Conservation (phyloP, 2,797 vertebrate species). For the Arnoldichthys spilopterus region DNA sequence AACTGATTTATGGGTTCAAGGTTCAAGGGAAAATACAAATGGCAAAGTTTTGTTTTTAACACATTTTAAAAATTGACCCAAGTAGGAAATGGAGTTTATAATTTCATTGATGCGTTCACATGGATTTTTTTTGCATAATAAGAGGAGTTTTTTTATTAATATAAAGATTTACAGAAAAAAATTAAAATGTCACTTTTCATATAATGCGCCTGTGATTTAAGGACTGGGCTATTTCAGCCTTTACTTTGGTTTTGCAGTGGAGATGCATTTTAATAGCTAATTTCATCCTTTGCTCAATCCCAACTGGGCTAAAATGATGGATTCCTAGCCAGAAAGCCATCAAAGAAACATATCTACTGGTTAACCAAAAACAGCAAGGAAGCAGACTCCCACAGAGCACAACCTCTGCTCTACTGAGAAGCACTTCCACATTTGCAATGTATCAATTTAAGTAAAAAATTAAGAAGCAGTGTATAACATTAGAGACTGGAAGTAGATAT, state of each 20-base stretch:
- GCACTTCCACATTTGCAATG: constrained; percentile 15
- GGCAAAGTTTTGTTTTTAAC: too few species aligned
- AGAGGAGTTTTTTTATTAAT: too few species aligned
- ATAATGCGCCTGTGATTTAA: constrained; percentile 39
- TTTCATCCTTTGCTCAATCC: constrained; percentile 63
- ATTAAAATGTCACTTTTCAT: background rate
- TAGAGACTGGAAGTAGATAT: background rate
- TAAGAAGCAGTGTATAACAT: constrained; percentile 17
- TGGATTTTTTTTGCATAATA: too few species aligned
- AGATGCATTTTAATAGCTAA: constrained; percentile 66
- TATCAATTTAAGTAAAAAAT: constrained; percentile 24
- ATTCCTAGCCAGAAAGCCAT: constrained; percentile 64
- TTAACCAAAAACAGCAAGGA: constrained; percentile 37
- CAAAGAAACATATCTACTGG: constrained; percentile 58
- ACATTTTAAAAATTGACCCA: too few species aligned
- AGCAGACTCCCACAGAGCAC: constrained; percentile 13
- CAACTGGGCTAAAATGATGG: constrained; percentile 66
- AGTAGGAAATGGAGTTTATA: too few species aligned
- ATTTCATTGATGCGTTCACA: background rate
- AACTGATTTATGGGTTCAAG: too few species aligned
- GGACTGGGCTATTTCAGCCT: constrained; percentile 31
- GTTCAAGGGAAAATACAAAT: too few species aligned
- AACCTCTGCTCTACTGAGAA: constrained; percentile 16
- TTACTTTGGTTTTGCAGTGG: constrained; percentile 26
- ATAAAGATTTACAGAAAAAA: background rate